Evolutionary conservation across 1,140 invertebrate genomes (phyloP), one percentile per base, ranked within the genome.

Genomic region (Drosophila bipectinata): DNA sequence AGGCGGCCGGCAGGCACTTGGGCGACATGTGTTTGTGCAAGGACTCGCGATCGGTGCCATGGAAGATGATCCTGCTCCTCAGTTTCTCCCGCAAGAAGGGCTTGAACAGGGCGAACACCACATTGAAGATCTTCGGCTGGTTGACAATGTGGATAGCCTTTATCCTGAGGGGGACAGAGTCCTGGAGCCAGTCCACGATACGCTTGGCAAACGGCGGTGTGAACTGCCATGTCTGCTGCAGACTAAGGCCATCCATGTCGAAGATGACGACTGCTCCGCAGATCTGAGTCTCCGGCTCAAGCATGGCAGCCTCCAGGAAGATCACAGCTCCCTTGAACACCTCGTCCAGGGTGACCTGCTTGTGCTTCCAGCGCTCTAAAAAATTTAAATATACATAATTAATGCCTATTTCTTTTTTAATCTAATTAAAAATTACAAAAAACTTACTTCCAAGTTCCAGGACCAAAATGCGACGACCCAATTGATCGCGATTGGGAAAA

Each of bases 81-180:
- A 97, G 92, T 79, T 97, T 97, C 73, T 96, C 95, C 41, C 94
- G 93, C 0, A 98, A 92, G 92, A 98, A 97, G 5, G 96, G 97
- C 90, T 97, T 98, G 91, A 98, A 96, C 9, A 98, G 93, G 8
- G 95, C 93, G 91, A 97, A 98, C 1, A 98, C 95, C 92, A 97
- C 95, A 83, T 97, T 97, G 92, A 98, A 98, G 49, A 98, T 93
- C 74, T 95, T 96, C 0, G 97, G 97, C 91, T 98, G 97, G 91
- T 98, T 97, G 2, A 98, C 93, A 54, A 98, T 95, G 81, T 98
- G 97, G 47, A 98, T 94, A 49, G 95, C 96, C 92, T 98, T 98
- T 24, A 98, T 92, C 77, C 97, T 94, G 4, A 96, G 91, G 0
- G 97, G 96, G 54, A 97, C 94, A 32, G 95, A 94, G 72, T 98